phyloP scores from a whole-genome alignment of 2,113 vertebrate species.

The Ptilonorhynchus violaceus region DNA sequence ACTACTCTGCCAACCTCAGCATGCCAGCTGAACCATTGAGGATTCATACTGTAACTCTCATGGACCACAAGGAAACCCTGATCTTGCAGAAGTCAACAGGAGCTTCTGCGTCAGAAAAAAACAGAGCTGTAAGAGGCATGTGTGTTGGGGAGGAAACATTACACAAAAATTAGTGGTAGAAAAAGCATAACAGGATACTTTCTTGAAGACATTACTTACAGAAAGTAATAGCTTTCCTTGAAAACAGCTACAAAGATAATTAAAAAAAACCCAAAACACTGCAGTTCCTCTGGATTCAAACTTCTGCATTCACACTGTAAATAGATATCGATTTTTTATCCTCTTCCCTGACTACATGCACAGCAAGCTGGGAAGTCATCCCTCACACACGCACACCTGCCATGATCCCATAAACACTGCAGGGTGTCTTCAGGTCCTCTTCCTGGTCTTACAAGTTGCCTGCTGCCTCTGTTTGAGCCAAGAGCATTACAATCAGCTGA shows the following conservation, averaged over 20 bases:
- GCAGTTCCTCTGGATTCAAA: background rate
- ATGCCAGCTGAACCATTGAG: fast-evolving
- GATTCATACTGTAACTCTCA: background rate
- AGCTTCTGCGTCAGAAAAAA: background rate
- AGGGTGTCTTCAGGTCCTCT: background rate
- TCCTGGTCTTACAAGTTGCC: background rate
- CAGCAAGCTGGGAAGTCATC: background rate
- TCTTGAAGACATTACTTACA: background rate
- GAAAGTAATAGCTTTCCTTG: background rate
- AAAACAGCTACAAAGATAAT: background rate
- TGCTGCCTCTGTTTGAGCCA: background rate
- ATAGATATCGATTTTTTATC: background rate
- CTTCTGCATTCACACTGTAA: background rate
- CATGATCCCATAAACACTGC: background rate
- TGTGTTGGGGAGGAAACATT: background rate
- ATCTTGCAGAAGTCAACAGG: background rate
- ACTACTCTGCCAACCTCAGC: background rate
- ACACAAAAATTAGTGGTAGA: background rate
- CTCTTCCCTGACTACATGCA: background rate
- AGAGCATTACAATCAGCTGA: background rate
- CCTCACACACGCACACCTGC: background rate
- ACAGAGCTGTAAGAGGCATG: background rate
- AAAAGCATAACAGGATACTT: background rate
- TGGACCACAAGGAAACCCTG: background rate
- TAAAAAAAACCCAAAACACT: background rate